Evolutionary conservation across 2,888 invertebrate species (phyloP).

Genomic region (Phorcus lineatus): DNA sequence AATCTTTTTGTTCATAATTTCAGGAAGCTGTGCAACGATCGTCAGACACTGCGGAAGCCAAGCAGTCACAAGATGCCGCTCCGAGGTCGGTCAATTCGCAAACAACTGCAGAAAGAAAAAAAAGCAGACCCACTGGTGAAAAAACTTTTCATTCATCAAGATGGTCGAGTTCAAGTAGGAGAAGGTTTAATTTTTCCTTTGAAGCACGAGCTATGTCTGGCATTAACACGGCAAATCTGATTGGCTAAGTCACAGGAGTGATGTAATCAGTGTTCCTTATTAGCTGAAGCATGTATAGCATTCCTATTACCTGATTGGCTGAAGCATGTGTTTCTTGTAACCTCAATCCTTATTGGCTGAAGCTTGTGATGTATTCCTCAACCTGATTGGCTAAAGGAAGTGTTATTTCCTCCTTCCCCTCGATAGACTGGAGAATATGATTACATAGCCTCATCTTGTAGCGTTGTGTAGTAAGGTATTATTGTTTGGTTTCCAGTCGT

Average conservation of each 20-base stretch:
- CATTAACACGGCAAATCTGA: background rate
- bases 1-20: background rate
- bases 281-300: background rate
- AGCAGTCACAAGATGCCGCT: slow-evolving; percentile 73
- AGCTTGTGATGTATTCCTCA: background rate
- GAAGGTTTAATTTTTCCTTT: background rate
- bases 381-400: too few species aligned
- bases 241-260: too few species aligned
- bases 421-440: too few species aligned
- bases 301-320: background rate
- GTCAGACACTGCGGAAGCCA: slow-evolving; percentile 70
- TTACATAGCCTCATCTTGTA: too few species aligned
- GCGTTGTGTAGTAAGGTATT: too few species aligned
- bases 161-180: background rate
- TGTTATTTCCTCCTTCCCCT: too few species aligned
- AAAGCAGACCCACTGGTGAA: slow-evolving; percentile 56
- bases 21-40: slow-evolving; percentile 65
- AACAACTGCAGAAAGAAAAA: slow-evolving; percentile 54
- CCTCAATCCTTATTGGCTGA: background rate
- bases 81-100: slow-evolving; percentile 65
- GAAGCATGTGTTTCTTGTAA: background rate
- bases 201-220: background rate
- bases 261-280: background rate
- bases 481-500: too few species aligned
- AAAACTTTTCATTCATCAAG: slow-evolving; percentile 13